These are phyloP conservation scores for Lycophotia porphyrea DNA, from an alignment of 2,888 invertebrate genomes.

Conservation along the genomic window DNA sequence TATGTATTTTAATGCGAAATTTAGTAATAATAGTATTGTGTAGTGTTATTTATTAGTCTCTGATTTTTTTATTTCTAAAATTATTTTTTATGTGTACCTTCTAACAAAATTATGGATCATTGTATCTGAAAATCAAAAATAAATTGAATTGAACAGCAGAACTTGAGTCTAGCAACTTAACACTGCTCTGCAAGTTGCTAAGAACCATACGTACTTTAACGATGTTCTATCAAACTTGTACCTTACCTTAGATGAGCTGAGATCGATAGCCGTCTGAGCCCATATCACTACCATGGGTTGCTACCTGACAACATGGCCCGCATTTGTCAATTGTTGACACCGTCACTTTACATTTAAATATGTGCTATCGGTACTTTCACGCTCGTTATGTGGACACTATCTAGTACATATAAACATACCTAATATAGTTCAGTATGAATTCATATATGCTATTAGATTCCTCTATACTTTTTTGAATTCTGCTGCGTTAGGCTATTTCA, in stretches of 20 bases:
- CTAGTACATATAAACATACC: neutral
- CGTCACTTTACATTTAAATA: neutral
- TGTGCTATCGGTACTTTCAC: conserved; percentile 4
- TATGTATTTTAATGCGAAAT: too few relatives aligned
- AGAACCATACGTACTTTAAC: neutral
- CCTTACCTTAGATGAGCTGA: neutral
- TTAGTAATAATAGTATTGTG: too few relatives aligned
- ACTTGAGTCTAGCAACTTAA: neutral
- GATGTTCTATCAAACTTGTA: neutral
- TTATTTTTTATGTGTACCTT: too few relatives aligned
- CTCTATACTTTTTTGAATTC: neutral
- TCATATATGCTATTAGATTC: neutral
- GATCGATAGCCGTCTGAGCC: neutral
- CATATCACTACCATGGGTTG: neutral
- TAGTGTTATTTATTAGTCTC: too few relatives aligned
- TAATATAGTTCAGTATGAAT: neutral
- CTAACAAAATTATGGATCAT: too few relatives aligned
- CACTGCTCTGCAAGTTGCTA: neutral
- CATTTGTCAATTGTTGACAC: neutral
- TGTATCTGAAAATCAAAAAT: too few relatives aligned
- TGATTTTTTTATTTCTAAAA: too few relatives aligned
- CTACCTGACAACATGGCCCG: neutral
- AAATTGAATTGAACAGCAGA: too few relatives aligned
- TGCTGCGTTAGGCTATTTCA: neutral
- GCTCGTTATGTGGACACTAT: neutral